Conservation (phyloP, 2,797 vertebrate genomes). For the Hafferia zeledoni region DNA sequence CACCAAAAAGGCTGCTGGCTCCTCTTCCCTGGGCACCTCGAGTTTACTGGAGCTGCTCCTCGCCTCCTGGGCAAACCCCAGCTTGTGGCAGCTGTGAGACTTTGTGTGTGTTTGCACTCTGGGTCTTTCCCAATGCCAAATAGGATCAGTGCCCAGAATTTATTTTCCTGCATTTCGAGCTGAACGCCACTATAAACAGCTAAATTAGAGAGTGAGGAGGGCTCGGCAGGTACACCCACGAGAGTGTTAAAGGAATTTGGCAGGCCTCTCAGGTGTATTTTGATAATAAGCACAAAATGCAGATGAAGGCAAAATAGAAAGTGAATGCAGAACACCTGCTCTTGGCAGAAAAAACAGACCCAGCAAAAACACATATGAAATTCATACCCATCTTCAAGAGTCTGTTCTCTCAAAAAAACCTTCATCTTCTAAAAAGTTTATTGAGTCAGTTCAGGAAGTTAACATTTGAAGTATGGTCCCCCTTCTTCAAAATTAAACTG, state of each 20-base stretch:
- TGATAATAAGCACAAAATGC: background rate
- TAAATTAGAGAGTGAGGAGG: background rate
- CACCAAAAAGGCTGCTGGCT: background rate
- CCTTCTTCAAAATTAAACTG: background rate
- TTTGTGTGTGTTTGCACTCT: background rate
- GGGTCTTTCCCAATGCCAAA: background rate
- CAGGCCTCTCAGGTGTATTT: background rate
- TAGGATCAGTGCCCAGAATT: background rate
- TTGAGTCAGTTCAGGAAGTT: background rate
- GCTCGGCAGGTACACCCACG: background rate
- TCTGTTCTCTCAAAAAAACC: background rate
- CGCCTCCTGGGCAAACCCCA: background rate
- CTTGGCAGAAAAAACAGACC: background rate
- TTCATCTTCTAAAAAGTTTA: background rate
- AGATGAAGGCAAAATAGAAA: background rate
- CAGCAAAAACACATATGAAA: background rate
- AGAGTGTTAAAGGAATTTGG: background rate
- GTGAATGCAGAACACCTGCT: background rate
- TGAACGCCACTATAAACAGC: background rate
- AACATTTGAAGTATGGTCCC: background rate
- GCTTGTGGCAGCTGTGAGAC: background rate
- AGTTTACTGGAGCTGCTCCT: background rate
- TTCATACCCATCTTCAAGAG: background rate
- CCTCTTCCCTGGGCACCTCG: background rate
- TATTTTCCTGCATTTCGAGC: background rate